phyloP scores from a whole-genome alignment of 2,113 vertebrate genomes.

The Chaetops frenatus region DNA sequence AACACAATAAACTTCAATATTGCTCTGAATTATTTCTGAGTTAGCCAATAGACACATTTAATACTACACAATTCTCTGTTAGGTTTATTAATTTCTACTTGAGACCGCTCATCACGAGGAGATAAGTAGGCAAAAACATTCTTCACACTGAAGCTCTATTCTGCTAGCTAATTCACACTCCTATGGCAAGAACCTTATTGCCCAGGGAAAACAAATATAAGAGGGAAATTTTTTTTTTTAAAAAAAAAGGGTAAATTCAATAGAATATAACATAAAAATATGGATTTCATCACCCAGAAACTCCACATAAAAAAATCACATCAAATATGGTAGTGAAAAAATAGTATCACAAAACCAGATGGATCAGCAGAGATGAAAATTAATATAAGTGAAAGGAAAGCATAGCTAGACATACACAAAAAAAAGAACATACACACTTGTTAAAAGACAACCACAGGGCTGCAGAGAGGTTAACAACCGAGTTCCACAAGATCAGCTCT shows the following conservation, averaged over 20 bases:
- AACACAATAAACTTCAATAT: not conserved
- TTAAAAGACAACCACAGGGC: not conserved
- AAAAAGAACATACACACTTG: too few species aligned
- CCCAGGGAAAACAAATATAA: not conserved
- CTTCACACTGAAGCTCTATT: not conserved
- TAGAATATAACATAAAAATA: not conserved
- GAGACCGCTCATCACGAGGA: not conserved
- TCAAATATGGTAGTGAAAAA: not conserved
- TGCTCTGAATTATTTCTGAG: not conserved
- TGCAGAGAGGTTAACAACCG: not conserved
- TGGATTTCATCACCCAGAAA: not conserved
- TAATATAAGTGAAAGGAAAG: not conserved
- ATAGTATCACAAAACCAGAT: not conserved
- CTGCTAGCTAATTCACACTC: not conserved
- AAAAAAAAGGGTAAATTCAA: not conserved
- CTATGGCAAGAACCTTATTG: not conserved
- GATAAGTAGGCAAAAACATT: not conserved
- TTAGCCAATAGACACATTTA: not conserved
- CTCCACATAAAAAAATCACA: not conserved
- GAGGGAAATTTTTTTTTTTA: too few species aligned
- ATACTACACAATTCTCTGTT: not conserved
- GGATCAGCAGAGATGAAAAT: not conserved
- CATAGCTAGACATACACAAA: not conserved
- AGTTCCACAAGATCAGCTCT: not conserved
- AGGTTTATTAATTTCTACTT: not conserved